These are phyloP conservation scores for Aphidius gifuensis DNA, from an alignment of 1,140 invertebrate genomes.

Conservation along the genomic window DNA sequence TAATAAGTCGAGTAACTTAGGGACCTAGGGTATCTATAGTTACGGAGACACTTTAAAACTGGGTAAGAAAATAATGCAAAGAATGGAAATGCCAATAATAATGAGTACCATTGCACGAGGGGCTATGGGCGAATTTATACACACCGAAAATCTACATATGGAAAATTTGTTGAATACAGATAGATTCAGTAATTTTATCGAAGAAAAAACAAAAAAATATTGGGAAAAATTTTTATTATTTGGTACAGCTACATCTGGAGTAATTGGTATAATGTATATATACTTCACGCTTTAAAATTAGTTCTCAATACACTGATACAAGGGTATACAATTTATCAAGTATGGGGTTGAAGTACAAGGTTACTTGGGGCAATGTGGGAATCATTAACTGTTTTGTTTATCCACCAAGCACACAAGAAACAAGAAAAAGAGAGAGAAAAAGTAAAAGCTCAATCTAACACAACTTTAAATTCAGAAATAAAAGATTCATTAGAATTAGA, in stretches of 20 bases:
- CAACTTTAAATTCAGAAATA: no score
- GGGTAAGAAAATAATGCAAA: constrained; percentile 24
- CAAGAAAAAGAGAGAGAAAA: no score
- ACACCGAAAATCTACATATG: neutral
- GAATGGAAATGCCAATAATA: constrained; percentile 15
- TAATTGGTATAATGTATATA: constrained; percentile 13
- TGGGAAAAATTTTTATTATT: constrained; percentile 19
- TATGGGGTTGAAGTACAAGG: constrained; percentile 11
- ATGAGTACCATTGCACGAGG: constrained; percentile 16
- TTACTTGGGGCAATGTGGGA: constrained; percentile 9
- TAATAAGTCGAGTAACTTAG: constrained; percentile 11
- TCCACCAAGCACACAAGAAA: no score
- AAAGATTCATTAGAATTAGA: no score
- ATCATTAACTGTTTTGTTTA: neutral
- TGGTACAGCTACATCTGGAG: constrained; percentile 13
- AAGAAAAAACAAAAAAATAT: neutral
- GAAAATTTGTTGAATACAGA: constrained; percentile 15
- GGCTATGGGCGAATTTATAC: constrained; percentile 7
- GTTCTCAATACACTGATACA: constrained; percentile 12
- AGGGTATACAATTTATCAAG: constrained; percentile 13
- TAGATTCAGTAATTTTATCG: constrained; percentile 10
- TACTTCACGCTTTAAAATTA: constrained; percentile 10
- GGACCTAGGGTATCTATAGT: constrained; percentile 17
- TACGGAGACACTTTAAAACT: constrained; percentile 19
- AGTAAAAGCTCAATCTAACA: no score